Base-by-base conservation (phyloP, 1,140 invertebrate genomes). In the Muscidifurax raptorellus region DNA sequence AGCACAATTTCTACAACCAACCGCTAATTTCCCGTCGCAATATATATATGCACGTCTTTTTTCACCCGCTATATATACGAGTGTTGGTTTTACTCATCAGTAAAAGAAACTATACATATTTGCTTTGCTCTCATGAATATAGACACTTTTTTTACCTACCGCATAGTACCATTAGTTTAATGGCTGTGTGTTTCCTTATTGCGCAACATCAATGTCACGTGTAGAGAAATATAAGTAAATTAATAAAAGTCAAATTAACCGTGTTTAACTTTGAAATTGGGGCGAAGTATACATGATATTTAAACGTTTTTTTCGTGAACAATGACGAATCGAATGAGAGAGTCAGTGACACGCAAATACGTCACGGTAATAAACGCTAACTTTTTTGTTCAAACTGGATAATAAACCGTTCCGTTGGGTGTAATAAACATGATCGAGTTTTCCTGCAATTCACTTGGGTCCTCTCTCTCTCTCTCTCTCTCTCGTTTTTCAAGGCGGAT, bases 31-130 rank as follows among this genome's bases (percentile, higher is more conserved):
- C 18, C 22, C 52, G 12, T 47, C 15, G 44, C n/a, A n/a, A n/a
- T n/a, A n/a, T n/a, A 12, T 47, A 12, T 47, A 47, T 13, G 44
- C 1, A 22, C 52, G 44, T 59, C 52, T 15, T 72, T 32, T 40
- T 12, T 3, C 69, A n/a, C 69, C 30, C 36, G 36, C 32, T 59
- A 3, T 59, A n/a, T 18, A n/a, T 72, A 18, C 71, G 32, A 30
- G 30, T 36, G 32, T 30, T 72, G 25, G 10, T 18, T 30, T 69
- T 67, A 25, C 66, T 1, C 25, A n/a, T 67, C 22, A 12, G 66
- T 5, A 32, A 71, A 71, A 12, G 69, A 71, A 18, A 71, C 47
- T 52, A 52, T 52, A 13, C 69, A 71, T 71, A 71, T 71, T 71
- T 71, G 28, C 15, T 32, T 71, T 71, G 15, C 69, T 71, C 69